Evolutionary conservation across 2,797 vertebrate species (phyloP), one percentile per base, ranked within the genome.

Genomic region (Rousettus madagascariensis): DNA sequence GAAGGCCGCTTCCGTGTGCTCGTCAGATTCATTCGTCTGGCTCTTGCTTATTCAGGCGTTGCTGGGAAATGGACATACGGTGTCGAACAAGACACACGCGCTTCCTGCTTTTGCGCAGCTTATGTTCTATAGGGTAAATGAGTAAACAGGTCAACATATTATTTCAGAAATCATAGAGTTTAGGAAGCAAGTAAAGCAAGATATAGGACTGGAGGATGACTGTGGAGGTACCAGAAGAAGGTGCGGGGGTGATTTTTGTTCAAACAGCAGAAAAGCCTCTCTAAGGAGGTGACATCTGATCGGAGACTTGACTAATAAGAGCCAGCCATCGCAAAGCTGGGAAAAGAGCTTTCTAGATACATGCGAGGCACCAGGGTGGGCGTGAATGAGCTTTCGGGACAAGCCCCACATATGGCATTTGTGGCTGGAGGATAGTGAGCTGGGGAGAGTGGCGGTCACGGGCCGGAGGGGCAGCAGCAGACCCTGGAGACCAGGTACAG

Each of bases 1-100:
- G 1, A 11, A 16, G 28, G 8, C 2, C 0, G 15, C 75, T 46
- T 51, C 38, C 7, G 3, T 1, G 7, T n/a, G 1, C 9, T 11
- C 0, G 0, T 41, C 26, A 2, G 5, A 4, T 63, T 82, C 4
- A 1, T 61, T 63, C 53, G 11, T 30, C 53, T 33, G 1, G 17
- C 36, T 19, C 20, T 41, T 22, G 2, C 8, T 38, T 53, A 2
- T 28, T 71, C 66, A 6, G 51, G 4, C 28, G 0, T 41, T 8
- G 28, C 51, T 63, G 3, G 74, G 53, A 9, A 15, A 20, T 8
- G 19, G 82, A 38, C 30, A 30, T 22, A 13, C 7, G 3, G 43
- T 12, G 15, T 28, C 46, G 41, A 65, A 15, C 33, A 17, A 19
- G 80, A 28, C 8, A 20, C 61, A 38, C 19, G 5, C 6, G 8